Percentiles rank a stretch among this genome's conserved stretches.
Conservation (phyloP, 2,888 invertebrate genomes). For the Meiosimyza platycephala region DNA sequence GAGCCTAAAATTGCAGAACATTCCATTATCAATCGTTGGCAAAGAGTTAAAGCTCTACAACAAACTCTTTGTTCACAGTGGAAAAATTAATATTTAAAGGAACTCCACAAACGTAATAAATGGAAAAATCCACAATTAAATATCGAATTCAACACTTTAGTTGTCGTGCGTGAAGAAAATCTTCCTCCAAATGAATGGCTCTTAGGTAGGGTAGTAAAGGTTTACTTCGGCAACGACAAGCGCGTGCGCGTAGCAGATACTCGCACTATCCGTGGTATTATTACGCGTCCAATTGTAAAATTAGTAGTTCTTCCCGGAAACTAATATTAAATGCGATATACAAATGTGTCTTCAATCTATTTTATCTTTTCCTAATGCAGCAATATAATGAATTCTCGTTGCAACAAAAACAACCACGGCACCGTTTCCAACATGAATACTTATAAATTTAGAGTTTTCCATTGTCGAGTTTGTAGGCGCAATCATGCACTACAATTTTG, state of each 20-base stretch:
- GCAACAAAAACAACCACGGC: no score
- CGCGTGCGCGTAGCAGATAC: constrained; percentile 4
- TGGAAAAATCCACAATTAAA: no score
- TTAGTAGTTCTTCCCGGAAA: neutral
- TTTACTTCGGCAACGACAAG: constrained; percentile 9
- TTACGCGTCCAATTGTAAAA: constrained; percentile 7
- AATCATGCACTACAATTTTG: no score
- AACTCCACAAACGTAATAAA: no score
- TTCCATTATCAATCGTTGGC: neutral
- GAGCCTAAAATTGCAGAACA: constrained; percentile 11
- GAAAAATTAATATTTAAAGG: no score
- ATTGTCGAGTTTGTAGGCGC: no score
- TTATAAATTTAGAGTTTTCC: no score
- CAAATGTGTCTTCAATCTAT: no score
- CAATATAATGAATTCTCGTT: no score
- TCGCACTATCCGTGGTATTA: constrained; percentile 2
- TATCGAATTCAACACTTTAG: no score
- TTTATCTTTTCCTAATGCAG: no score
- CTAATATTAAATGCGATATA: neutral
- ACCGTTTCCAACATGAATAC: no score
- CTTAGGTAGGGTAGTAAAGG: constrained; percentile 8
- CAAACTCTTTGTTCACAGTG: neutral
- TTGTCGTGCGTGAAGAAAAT: constrained; percentile 4
- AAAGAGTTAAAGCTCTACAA: neutral
- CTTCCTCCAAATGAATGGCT: constrained; percentile 20